Evolutionary conservation across 64 coral and sea anemone species (phyloP).

Genomic region (Orbicella faveolata): DNA sequence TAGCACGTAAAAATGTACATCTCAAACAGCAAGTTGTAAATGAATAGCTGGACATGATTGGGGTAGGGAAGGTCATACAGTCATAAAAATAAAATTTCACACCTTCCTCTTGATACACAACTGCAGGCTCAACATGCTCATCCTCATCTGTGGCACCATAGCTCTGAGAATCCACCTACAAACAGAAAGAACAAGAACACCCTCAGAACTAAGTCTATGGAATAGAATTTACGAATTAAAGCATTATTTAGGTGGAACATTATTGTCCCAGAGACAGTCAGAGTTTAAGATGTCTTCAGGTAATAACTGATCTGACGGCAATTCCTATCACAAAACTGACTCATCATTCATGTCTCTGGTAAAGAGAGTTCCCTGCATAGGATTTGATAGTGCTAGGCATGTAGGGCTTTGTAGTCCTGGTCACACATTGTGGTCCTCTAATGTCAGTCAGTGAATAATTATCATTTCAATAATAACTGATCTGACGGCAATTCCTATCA

Average conservation of each 20-base stretch:
- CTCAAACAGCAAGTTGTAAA: no score
- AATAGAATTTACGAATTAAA: background rate
- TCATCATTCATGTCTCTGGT: conserved; percentile 54
- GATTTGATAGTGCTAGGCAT: no score
- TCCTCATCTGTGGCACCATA: background rate
- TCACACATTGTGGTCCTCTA: background rate
- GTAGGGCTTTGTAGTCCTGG: background rate
- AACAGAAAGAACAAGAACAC: background rate
- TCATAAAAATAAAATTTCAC: background rate
- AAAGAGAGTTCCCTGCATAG: background rate
- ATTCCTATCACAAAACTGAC: conserved; percentile 87
- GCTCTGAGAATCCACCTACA: conserved; percentile 40
- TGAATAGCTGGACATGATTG: no score
- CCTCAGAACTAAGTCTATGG: no score
- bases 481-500: conserved; percentile 99
- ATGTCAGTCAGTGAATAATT: background rate
- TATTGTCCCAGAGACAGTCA: conserved; percentile 46
- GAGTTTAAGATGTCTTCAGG: conserved; percentile 55
- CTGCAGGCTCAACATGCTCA: background rate
- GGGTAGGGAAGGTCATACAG: no score
- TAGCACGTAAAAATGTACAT: no score
- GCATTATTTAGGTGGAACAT: background rate
- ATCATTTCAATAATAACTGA: conserved; percentile 34
- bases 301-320: conserved; percentile 92
- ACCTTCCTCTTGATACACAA: conserved; percentile 50